Base-by-base conservation (phyloP, 2,797 vertebrate genomes). In the Ctenopoma multispine region DNA sequence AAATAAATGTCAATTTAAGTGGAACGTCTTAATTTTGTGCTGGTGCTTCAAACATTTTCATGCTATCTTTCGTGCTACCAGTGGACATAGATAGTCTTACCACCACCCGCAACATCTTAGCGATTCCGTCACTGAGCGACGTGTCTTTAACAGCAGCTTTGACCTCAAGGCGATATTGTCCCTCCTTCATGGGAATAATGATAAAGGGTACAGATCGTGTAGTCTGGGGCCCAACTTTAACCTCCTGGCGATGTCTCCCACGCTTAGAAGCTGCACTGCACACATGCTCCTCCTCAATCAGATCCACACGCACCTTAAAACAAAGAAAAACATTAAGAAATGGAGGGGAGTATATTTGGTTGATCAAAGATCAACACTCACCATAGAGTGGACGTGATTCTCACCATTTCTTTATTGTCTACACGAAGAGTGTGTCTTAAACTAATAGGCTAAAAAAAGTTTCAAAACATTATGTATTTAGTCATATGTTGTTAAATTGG, bases 181-280 rank as follows among this genome's bases (percentile, higher is more conserved):
- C 96, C 0, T 90, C 23, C 46, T 85, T 88, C 82, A 96, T 85
- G 7, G 97, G 96, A 47, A 97, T 95, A 0, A 98, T 69, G 64
- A 97, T 7, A 0, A 95, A 96, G 0, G 96, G 91, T 0, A 98
- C 90, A 0, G 94, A 59, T 21, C 80, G 24, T 0, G 96, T 95
- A 0, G 93, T 92, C 8, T 64, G 18, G 0, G 47, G 0, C 0
- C 66, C 87, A 11, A 98, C 9, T 0, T 0, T 1, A 1, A 97
- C 54, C 0, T 75, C 80, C 79, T 94, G 92, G 0, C 81, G 84
- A 85, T 90, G 92, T 27, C 36, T 90, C 9, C 7, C n/a, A 70
- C 81, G 94, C 72, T 93, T 95, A 0, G 92, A 96, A 43, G 97
- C 95, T 10, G 92, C 40, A 1, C 96, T 96, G 93, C 96, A 98